Evolutionary conservation across 2,888 invertebrate genomes (phyloP).

Genomic region (Drosophila nigricruria): DNA sequence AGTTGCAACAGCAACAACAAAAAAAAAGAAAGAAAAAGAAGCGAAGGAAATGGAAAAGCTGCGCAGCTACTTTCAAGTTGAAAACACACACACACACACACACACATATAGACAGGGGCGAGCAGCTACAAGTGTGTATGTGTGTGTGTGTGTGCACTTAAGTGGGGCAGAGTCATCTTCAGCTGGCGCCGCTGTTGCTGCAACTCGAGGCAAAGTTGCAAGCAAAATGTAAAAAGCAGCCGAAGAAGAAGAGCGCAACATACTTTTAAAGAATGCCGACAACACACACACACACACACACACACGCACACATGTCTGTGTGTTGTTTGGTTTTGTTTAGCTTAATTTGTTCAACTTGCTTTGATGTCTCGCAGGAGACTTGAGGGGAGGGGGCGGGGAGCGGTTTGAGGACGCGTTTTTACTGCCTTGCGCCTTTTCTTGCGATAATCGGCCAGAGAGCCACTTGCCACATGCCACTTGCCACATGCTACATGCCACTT

Average conservation of each 20-base stretch:
- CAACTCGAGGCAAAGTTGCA: slow-evolving; percentile 66
- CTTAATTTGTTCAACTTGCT: slow-evolving; percentile 78
- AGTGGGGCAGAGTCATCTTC: slow-evolving; percentile 76
- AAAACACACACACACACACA: slow-evolving; percentile 23
- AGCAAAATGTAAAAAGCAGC: neutral
- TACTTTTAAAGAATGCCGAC: slow-evolving; percentile 75
- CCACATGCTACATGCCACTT: slow-evolving; percentile 3
- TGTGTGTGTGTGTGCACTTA: slow-evolving; percentile 49
- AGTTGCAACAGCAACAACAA: slow-evolving; percentile 33
- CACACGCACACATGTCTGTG: slow-evolving; percentile 26
- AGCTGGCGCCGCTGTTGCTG: slow-evolving; percentile 58
- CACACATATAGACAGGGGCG: neutral
- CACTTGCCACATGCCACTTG: slow-evolving; percentile 45
- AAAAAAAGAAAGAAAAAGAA: slow-evolving; percentile 20
- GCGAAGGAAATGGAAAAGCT: slow-evolving; percentile 42
- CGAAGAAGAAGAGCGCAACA: slow-evolving; percentile 3
- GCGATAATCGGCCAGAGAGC: slow-evolving; percentile 60
- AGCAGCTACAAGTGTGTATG: slow-evolving; percentile 24
- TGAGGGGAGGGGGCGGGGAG: neutral
- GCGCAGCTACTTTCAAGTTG: slow-evolving; percentile 70
- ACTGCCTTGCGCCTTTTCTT: slow-evolving; percentile 58
- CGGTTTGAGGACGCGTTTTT: slow-evolving; percentile 16
- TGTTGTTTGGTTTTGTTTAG: slow-evolving; percentile 76
- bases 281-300: slow-evolving; percentile 33
- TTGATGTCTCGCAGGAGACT: slow-evolving; percentile 67